Conservation (phyloP, 1,140 invertebrate species). For the Brachystomella parvula region DNA sequence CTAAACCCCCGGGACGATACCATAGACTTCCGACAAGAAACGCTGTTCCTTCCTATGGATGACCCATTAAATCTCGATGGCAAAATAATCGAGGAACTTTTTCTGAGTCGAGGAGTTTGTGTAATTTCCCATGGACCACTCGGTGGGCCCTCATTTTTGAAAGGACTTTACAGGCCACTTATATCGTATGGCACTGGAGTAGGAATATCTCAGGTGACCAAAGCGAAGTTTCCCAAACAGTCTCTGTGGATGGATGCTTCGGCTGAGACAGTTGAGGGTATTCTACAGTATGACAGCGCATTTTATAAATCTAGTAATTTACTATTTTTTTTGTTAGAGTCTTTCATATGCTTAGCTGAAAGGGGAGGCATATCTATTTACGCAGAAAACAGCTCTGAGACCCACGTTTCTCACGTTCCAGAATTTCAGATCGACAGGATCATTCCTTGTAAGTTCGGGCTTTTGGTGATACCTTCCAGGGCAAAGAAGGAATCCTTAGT, state of each 20-base stretch:
- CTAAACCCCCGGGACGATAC: constrained; percentile 12
- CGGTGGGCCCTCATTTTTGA: constrained; percentile 28
- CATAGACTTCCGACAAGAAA: constrained; percentile 21
- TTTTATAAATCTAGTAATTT: neutral
- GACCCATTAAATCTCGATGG: neutral
- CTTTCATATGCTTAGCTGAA: constrained; percentile 32
- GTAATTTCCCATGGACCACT: constrained; percentile 29
- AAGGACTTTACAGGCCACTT: constrained; percentile 34
- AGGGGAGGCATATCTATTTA: constrained; percentile 35
- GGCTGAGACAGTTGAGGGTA: neutral
- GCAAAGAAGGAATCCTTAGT: constrained; percentile 1
- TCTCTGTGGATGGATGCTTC: neutral
- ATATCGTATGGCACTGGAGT: constrained; percentile 34
- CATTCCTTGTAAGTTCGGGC: constrained; percentile 23
- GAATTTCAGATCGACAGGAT: constrained; percentile 34
- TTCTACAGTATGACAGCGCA: no score
- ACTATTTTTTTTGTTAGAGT: constrained; percentile 5
- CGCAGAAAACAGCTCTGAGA: constrained; percentile 27
- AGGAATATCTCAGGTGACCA: constrained; percentile 22
- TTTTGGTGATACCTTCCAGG: constrained; percentile 29
- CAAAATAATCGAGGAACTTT: constrained; percentile 28
- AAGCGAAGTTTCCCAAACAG: constrained; percentile 22
- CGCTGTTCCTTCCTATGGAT: constrained; percentile 14
- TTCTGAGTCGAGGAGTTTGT: constrained; percentile 31
- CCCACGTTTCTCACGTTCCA: constrained; percentile 31